Evolutionary conservation across 2,797 vertebrate genomes (phyloP).

Genomic region (Takifugu ocellatus): DNA sequence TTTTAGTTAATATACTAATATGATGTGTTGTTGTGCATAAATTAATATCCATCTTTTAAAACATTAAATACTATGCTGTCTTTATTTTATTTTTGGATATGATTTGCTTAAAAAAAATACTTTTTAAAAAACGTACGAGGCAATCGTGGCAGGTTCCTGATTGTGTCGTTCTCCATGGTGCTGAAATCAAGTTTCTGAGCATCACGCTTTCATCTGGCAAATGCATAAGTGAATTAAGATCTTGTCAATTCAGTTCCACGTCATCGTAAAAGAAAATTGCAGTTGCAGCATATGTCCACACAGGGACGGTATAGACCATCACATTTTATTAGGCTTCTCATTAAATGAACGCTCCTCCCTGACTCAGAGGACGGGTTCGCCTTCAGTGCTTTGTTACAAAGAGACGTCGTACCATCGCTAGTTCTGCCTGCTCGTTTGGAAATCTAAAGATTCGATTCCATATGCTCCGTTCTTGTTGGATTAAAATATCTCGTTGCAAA

Average conservation of each 20-base stretch:
- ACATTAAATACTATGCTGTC: no score
- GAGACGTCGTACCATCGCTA: constrained; percentile 4
- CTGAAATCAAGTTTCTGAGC: constrained; percentile 5
- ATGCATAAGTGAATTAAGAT: no score
- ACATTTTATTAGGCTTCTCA: constrained; percentile 11
- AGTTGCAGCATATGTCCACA: constrained; percentile 42
- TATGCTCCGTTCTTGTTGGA: constrained; percentile 2
- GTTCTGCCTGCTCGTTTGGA: constrained; percentile 21
- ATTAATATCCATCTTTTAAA: neutral
- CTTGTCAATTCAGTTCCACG: neutral
- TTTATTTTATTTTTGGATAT: no score
- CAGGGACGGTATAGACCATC: constrained; percentile 47
- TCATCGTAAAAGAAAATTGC: neutral
- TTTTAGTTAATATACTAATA: neutral
- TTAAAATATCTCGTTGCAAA: constrained; percentile 38
- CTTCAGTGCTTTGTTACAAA: constrained; percentile 47
- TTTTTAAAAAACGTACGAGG: no score
- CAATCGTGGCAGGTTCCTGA: no score
- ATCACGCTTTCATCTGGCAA: neutral
- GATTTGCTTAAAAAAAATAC: no score
- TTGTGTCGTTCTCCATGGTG: constrained; percentile 15
- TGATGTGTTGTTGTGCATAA: neutral
- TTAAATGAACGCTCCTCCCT: constrained; percentile 35
- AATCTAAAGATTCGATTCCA: neutral
- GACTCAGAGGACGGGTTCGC: constrained; percentile 15